Evolutionary conservation across 2,888 invertebrate genomes (phyloP).

Genomic region (Drosophila algonquin): DNA sequence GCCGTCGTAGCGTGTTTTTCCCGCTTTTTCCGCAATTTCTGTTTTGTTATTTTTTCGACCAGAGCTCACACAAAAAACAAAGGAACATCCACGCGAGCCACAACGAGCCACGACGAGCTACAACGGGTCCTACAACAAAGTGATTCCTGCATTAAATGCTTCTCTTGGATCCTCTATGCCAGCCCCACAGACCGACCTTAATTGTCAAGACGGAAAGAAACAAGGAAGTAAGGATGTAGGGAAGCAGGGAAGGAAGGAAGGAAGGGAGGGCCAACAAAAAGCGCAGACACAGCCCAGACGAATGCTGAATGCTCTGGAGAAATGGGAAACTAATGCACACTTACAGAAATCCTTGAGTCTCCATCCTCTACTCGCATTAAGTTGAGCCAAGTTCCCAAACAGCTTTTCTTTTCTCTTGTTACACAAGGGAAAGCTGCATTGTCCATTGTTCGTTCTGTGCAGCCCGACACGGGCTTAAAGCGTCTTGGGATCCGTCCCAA

Average conservation of each 20-base stretch:
- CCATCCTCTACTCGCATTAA: neutral
- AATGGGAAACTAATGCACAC: neutral
- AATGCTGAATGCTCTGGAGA: conserved; percentile 31
- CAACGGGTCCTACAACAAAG: conserved; percentile 44
- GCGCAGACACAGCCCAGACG: neutral
- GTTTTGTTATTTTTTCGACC: conserved; percentile 30
- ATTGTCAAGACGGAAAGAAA: conserved; percentile 43
- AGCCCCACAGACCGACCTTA: conserved; percentile 38
- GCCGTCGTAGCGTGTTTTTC: conserved; percentile 37
- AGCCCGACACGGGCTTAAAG: conserved; percentile 35
- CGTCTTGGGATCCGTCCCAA: conserved; percentile 15
- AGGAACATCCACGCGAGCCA: conserved; percentile 25
- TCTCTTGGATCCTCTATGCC: conserved; percentile 46
- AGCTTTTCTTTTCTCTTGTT: conserved; percentile 9
- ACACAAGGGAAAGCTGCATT: conserved; percentile 27
- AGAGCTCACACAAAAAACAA: conserved; percentile 36
- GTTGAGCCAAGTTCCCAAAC: neutral
- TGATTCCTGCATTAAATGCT: conserved; percentile 65
- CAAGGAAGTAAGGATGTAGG: neutral
- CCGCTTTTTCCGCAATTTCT: conserved; percentile 6
- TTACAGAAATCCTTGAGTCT: conserved; percentile 6
- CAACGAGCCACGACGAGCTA: conserved; percentile 10
- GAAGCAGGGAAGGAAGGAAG: neutral
- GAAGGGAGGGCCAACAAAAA: neutral
- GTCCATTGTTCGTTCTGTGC: conserved; percentile 26